These are phyloP conservation scores for Marmota flaviventris DNA, from an alignment of 2,113 vertebrate genomes.

Conservation along the genomic window DNA sequence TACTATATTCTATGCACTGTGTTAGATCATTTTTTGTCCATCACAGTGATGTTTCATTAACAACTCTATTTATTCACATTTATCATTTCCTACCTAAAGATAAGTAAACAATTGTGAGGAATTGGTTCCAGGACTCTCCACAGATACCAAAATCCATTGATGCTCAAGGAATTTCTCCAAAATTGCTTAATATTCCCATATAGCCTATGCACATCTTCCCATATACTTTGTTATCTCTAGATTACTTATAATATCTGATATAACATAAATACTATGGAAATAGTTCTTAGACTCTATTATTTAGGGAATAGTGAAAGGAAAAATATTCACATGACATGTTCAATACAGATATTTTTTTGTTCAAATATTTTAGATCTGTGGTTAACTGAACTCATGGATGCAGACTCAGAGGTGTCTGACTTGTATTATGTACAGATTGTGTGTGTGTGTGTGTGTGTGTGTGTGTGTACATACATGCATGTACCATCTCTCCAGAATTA, in stretches of 20 bases:
- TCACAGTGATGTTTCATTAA: neutral
- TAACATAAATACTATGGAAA: neutral
- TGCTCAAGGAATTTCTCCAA: neutral
- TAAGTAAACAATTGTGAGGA: neutral
- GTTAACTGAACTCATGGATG: neutral
- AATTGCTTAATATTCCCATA: neutral
- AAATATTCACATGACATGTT: neutral
- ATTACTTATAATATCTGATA: neutral
- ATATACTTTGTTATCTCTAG: neutral
- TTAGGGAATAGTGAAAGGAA: neutral
- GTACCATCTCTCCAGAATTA: neutral
- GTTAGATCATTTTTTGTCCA: neutral
- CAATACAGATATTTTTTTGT: neutral
- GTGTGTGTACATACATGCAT: neutral
- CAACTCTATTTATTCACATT: neutral
- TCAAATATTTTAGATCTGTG: neutral
- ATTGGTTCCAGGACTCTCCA: neutral
- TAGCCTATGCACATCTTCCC: neutral
- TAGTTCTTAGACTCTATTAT: neutral
- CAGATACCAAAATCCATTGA: neutral
- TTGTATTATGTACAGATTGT: neutral
- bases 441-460: neutral
- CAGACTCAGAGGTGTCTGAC: neutral
- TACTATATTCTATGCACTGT: neutral
- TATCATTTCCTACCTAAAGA: neutral